These are phyloP conservation scores for Cydia pomonella DNA, from an alignment of 1,140 invertebrate species.

Conservation along the genomic window DNA sequence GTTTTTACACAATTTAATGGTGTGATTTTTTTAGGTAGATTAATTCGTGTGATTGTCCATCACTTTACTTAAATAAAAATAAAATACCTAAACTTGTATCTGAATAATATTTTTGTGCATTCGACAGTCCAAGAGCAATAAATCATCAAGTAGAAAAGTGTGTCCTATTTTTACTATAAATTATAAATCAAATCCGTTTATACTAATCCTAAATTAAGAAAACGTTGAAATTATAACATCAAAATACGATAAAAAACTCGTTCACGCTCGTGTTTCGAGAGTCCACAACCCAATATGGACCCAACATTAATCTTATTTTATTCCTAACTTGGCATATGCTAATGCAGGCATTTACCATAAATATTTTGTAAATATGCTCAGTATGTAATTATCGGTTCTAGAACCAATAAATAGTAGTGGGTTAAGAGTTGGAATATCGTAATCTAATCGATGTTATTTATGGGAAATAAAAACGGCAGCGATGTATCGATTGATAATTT, in stretches of 20 bases:
- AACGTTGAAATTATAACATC: constrained; percentile 1
- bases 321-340: not conserved
- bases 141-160: not conserved
- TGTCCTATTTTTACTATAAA: not conserved
- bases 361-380: constrained; percentile 1
- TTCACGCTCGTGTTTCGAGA: not conserved
- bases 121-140: no score
- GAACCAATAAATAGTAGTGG: not conserved
- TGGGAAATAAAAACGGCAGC: not conserved
- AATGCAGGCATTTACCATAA: constrained; percentile 7
- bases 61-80: no score
- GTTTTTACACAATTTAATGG: no score
- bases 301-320: constrained; percentile 15
- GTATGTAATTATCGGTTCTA: constrained; percentile 3
- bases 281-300: not conserved
- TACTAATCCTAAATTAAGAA: not conserved
- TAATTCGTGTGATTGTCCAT: no score
- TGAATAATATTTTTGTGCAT: not conserved
- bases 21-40: no score
- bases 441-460: not conserved
- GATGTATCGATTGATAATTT: not conserved
- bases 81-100: no score
- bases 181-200: not conserved
- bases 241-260: not conserved
- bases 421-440: not conserved